Conservation (phyloP, 2,797 vertebrate genomes). For the Furcifer pardalis region DNA sequence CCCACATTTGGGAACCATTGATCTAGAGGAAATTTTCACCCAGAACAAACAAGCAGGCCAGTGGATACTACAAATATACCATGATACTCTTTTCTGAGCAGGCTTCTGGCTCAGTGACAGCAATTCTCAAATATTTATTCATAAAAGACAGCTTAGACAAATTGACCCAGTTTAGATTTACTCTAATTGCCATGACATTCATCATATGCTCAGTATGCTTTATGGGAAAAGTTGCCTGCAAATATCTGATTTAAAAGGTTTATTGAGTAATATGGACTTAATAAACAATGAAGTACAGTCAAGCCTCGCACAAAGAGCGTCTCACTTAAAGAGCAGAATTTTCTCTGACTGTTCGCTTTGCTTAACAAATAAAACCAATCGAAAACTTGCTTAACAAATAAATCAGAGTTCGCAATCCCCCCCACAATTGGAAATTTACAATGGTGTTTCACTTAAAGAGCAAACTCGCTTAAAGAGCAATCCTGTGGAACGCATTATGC, state of each 20-base stretch:
- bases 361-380: too few relatives aligned
- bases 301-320: too few relatives aligned
- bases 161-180: not conserved
- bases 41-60: not conserved
- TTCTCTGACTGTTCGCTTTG: too few relatives aligned
- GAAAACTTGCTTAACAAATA: too few relatives aligned
- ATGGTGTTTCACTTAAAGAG: too few relatives aligned
- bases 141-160: not conserved
- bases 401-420: too few relatives aligned
- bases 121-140: not conserved
- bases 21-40: not conserved
- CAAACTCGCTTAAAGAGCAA: too few relatives aligned
- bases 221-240: not conserved
- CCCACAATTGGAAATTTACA: too few relatives aligned
- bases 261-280: not conserved
- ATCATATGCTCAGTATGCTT: not conserved
- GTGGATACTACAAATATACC: not conserved
- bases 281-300: not conserved
- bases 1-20: too few relatives aligned
- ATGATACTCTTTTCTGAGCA: not conserved
- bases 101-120: not conserved
- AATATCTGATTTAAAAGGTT: not conserved
- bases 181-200: not conserved
- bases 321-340: too few relatives aligned
- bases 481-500: too few relatives aligned